phyloP scores from a whole-genome alignment of 2,888 invertebrate species.

The Acronicta aceris region DNA sequence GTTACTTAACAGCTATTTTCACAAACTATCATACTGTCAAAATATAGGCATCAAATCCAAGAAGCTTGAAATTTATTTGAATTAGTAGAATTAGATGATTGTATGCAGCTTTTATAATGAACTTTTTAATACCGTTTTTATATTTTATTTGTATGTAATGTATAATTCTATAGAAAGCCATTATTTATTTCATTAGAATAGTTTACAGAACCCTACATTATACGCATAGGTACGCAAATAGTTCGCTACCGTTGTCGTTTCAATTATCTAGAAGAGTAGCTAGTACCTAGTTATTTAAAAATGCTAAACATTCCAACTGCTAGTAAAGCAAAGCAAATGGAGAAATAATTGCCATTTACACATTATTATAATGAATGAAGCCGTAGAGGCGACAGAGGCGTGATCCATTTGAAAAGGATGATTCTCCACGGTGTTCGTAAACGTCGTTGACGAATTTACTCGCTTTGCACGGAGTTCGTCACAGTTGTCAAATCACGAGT shows the following conservation, averaged over 20 bases:
- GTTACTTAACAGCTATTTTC: constrained; percentile 2
- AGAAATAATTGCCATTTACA: constrained; percentile 40
- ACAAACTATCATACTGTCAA: neutral
- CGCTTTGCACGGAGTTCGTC: constrained; percentile 43
- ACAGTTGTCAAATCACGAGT: constrained; percentile 45
- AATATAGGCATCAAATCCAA: too few relatives aligned
- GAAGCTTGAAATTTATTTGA: too few relatives aligned
- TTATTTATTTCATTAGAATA: neutral
- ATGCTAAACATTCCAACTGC: constrained; percentile 19
- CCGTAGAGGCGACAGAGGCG: constrained; percentile 34
- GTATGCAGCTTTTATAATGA: too few relatives aligned
- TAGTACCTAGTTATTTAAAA: constrained; percentile 9
- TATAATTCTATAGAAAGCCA: too few relatives aligned
- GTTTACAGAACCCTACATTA: too few relatives aligned
- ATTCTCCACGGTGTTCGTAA: constrained; percentile 60
- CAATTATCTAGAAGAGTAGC: neutral
- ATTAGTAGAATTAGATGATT: too few relatives aligned
- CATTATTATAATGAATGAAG: constrained; percentile 45
- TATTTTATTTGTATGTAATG: too few relatives aligned
- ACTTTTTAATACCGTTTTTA: too few relatives aligned
- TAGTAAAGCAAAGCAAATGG: constrained; percentile 13
- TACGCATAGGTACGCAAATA: neutral
- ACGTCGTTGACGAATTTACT: constrained; percentile 53
- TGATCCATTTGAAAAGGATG: constrained; percentile 56
- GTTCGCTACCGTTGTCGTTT: neutral